These are phyloP conservation scores for Caenorhabditis uteleia DNA, from an alignment of 2,888 invertebrate genomes.

Conservation along the genomic window DNA sequence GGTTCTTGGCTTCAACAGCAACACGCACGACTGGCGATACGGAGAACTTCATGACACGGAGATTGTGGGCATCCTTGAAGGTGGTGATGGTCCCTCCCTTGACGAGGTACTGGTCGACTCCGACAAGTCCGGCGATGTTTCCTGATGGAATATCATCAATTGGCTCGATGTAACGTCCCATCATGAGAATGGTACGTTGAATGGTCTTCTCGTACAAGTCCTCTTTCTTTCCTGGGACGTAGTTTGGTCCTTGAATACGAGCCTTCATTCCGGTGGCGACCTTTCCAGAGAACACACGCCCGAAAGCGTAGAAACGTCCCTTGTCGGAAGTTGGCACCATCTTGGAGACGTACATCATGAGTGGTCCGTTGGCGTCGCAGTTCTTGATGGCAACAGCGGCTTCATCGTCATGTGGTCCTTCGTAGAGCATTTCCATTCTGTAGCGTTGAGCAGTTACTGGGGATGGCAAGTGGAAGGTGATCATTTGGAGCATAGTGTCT, in stretches of 20 bases:
- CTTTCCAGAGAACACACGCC: conserved; percentile 98
- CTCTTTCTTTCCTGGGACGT: conserved; percentile 95
- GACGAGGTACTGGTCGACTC: conserved; percentile 98
- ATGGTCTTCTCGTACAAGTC: conserved; percentile 98
- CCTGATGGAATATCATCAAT: conserved; percentile 99
- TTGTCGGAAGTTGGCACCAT: conserved; percentile 99
- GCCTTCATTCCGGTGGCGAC: conserved; percentile 76
- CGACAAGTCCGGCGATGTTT: conserved; percentile 99
- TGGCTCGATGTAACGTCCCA: conserved; percentile 99
- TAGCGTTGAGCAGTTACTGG: conserved; percentile 93
- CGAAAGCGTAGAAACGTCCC: conserved; percentile 99
- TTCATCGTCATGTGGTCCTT: conserved; percentile 95
- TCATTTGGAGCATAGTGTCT: conserved; percentile 99
- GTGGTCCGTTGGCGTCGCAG: conserved; percentile 93
- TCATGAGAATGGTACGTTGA: conserved; percentile 98
- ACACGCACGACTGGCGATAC: conserved; percentile 99
- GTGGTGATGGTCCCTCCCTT: conserved; percentile 99
- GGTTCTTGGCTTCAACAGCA: conserved; percentile 98
- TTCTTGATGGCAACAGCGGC: conserved; percentile 82
- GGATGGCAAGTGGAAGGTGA: conserved; percentile 98
- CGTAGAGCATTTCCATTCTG: conserved; percentile 99
- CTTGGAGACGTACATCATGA: conserved; percentile 99
- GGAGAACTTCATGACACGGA: conserved; percentile 99
- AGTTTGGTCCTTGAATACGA: conserved; percentile 99
- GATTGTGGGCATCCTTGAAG: conserved; percentile 98